Conservation (phyloP, 1,140 invertebrate genomes). For the Goniozus legneri region DNA sequence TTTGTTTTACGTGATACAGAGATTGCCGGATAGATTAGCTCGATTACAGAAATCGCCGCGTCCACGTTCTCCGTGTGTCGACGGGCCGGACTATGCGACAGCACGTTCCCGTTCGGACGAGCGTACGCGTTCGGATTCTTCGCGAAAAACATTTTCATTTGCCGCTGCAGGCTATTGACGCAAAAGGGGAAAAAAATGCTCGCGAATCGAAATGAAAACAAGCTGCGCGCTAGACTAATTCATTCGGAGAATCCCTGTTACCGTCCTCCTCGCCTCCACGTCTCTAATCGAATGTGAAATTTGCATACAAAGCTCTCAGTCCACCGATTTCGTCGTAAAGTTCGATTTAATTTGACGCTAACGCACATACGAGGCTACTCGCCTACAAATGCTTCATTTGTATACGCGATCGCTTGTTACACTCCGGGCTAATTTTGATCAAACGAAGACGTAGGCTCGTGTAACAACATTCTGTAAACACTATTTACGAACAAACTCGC, state of each 20-base stretch:
- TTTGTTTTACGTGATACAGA: neutral
- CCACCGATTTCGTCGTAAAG: neutral
- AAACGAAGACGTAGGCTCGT: constrained; percentile 11
- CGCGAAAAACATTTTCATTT: neutral
- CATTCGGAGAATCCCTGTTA: neutral
- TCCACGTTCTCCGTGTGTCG: too few relatives aligned
- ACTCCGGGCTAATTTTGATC: constrained; percentile 25
- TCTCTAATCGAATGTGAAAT: neutral
- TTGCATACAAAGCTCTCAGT: constrained; percentile 10
- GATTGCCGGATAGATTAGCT: neutral
- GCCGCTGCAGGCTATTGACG: neutral
- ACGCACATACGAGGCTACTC: too few relatives aligned
- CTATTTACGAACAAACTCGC: too few relatives aligned
- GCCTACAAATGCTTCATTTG: constrained; percentile 24
- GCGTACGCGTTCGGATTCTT: too few relatives aligned
- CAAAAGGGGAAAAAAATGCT: constrained; percentile 2
- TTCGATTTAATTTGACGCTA: constrained; percentile 12
- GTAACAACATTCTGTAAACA: too few relatives aligned
- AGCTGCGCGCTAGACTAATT: constrained; percentile 10
- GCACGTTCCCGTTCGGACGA: too few relatives aligned
- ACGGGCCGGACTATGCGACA: too few relatives aligned
- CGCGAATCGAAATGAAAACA: neutral
- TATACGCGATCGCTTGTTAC: constrained; percentile 11
- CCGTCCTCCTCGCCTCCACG: too few relatives aligned
- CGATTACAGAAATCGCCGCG: too few relatives aligned